phyloP scores from a whole-genome alignment of 2,113 vertebrate species.

The Cathartes aura region DNA sequence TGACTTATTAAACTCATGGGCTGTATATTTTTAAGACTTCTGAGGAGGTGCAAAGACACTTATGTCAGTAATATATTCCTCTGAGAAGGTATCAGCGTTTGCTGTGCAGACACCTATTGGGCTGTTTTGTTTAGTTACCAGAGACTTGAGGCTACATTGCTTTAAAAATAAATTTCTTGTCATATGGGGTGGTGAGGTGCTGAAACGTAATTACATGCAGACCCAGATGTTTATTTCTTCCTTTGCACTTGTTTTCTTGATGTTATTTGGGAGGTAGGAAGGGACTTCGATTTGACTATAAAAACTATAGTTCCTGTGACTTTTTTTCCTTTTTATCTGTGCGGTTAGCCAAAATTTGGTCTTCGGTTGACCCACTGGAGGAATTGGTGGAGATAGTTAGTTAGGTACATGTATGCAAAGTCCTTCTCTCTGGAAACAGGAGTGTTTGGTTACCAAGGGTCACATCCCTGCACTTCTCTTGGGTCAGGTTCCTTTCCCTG shows the following conservation, averaged over 20 bases:
- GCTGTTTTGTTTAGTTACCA: neutral
- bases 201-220: neutral
- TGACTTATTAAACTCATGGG: neutral
- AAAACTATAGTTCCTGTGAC: neutral
- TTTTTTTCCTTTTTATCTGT: neutral
- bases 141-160: neutral
- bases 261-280: neutral
- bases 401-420: neutral
- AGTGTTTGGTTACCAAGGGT: neutral
- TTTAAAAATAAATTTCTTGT: constrained; percentile 3
- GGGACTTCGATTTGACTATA: neutral
- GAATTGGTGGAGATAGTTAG: neutral
- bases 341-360: neutral
- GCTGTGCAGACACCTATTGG: neutral
- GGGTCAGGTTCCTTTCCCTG: neutral
- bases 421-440: neutral
- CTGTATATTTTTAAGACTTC: neutral
- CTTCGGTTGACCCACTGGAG: neutral
- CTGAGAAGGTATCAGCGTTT: neutral
- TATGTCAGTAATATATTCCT: neutral
- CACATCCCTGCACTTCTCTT: neutral
- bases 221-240: neutral
- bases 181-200: neutral
- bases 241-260: neutral
- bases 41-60: neutral